These are phyloP conservation scores for Lemur catta DNA, from an alignment of 2,797 vertebrate species.

Conservation along the genomic window DNA sequence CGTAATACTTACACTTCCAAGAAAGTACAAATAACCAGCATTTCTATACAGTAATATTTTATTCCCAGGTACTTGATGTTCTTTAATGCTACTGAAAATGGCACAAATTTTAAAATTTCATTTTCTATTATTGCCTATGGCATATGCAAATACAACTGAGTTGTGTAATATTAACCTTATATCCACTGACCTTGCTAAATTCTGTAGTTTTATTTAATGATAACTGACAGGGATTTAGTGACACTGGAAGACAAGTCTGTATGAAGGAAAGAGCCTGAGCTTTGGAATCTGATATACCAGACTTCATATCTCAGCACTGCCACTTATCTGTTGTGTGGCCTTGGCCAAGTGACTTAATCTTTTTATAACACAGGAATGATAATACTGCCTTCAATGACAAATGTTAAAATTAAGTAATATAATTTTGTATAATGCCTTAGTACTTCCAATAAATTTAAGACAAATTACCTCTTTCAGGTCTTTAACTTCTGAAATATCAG, in stretches of 20 bases:
- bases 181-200: neutral
- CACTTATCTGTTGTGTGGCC: neutral
- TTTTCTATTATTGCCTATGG: neutral
- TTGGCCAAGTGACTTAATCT: neutral
- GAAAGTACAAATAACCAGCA: neutral
- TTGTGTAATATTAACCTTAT: neutral
- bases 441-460: neutral
- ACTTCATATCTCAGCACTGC: conserved; percentile 11
- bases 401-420: neutral
- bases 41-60: conserved; percentile 25
- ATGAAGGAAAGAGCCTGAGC: neutral
- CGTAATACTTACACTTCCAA: neutral
- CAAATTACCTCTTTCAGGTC: neutral
- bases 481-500: conserved; percentile 9
- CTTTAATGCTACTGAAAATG: conserved; percentile 9
- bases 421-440: neutral
- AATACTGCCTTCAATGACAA: neutral
- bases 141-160: neutral
- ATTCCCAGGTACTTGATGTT: neutral
- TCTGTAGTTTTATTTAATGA: neutral
- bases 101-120: conserved; percentile 23
- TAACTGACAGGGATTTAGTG: neutral
- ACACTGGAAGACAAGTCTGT: neutral
- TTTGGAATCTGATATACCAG: neutral
- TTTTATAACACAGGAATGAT: neutral